Evolutionary conservation across 1,140 invertebrate species (phyloP), one percentile per base, ranked within the genome.

Genomic region (Mesaphorura yosii): DNA sequence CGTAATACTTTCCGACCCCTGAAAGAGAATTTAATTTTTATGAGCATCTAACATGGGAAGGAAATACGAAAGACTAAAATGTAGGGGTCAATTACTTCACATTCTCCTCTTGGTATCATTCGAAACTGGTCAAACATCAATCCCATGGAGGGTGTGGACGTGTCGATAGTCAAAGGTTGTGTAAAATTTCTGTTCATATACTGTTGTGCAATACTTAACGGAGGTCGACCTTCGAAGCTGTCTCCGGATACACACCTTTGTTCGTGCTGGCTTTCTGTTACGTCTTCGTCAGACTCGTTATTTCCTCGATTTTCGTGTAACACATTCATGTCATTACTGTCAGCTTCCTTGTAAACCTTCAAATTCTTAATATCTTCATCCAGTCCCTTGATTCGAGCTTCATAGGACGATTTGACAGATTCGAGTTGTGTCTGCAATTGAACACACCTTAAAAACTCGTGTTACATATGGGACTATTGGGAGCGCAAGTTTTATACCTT

Each of bases 1-100:
- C 51, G 74, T 72, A 29, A 73, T 69, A 68, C 75, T 79, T 69
- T 83, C 80, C 14, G 80, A 81, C 55, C 79, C 80, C 77, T 78
- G 20, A 19, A 22, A 55, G n/a, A n/a, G n/a, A n/a, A n/a, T n/a
- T n/a, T n/a, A n/a, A 41, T 41, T 34, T 34, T 34, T 34, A 34
- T 34, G 31, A 34, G 10, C n/a, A 34, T 10, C 31, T 14, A 4
- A 37, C 27, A 23, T 2, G 47, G 38, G 10, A 17, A 3, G 20
- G 29, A 42, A 19, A 42, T 6, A 10, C 26, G 20, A 12, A 47
- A 28, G 25, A 47, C 4, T 28, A 15, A 28, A 41, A n/a, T n/a
- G n/a, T 23, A 19, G 25, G 37, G 41, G 25, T 7, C 4, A 37
- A 12, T 27, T 58, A 63, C 60, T 48, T 63, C 60, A 38, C 60